Evolutionary conservation across 2,797 vertebrate species (phyloP).

Genomic region (Coregonus suidteri): DNA sequence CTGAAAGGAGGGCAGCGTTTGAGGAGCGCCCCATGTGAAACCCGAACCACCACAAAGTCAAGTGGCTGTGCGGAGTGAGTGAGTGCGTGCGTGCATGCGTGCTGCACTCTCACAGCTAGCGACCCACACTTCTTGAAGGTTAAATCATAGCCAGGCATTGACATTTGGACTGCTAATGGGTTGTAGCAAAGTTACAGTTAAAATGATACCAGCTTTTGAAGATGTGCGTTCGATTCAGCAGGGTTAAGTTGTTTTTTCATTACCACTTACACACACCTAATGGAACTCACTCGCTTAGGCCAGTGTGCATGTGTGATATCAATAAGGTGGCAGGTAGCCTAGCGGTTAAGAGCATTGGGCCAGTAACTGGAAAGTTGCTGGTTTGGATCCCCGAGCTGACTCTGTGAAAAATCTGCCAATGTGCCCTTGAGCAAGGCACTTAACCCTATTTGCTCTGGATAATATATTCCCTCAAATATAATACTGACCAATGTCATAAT

Average conservation of each 20-base stretch:
- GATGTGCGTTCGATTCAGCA: neutral
- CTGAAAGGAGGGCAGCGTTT: conserved; percentile 55
- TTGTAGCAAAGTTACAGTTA: conserved; percentile 1
- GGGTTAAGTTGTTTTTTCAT: neutral
- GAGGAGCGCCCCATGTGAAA: conserved; percentile 49
- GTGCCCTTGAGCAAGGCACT: no score
- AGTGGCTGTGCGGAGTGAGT: conserved; percentile 29
- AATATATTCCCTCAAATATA: no score
- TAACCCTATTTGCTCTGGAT: no score
- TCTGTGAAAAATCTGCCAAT: no score
- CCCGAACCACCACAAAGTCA: conserved; percentile 18
- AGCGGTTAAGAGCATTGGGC: no score
- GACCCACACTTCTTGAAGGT: conserved; percentile 58
- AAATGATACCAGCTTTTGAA: neutral
- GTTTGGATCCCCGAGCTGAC: no score
- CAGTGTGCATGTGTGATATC: neutral
- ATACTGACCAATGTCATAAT: no score
- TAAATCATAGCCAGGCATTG: conserved; percentile 53
- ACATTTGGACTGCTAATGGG: conserved; percentile 22
- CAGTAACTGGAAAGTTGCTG: no score
- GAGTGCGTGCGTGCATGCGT: neutral
- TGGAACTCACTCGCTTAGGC: neutral
- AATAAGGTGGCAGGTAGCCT: no score
- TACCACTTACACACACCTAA: neutral
- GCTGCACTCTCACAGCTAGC: conserved; percentile 45